Conservation (phyloP, 2,797 vertebrate genomes). For the Pipistrellus kuhlii region DNA sequence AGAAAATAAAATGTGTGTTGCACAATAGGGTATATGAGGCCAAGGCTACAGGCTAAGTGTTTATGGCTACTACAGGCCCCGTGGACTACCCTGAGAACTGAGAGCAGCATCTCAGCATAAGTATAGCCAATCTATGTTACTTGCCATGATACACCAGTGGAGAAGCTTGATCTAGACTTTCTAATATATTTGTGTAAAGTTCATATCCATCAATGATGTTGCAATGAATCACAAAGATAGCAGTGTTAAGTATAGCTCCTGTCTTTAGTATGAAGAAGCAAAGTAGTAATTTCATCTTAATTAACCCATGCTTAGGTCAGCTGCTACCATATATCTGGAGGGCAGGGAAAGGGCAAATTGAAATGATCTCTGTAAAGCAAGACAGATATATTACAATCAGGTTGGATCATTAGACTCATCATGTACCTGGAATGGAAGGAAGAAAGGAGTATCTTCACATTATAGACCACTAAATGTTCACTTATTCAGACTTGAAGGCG, state of each 20-base stretch:
- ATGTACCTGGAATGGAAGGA: background rate
- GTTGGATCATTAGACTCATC: background rate
- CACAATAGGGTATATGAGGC: background rate
- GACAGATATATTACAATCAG: background rate
- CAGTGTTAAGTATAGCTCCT: background rate
- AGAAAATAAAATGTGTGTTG: constrained; percentile 9
- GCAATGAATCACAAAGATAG: background rate
- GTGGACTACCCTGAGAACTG: background rate
- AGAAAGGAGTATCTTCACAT: background rate
- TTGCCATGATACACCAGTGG: background rate
- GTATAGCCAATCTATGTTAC: background rate
- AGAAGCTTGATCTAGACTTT: constrained; percentile 43
- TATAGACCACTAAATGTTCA: background rate
- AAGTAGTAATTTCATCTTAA: constrained; percentile 46
- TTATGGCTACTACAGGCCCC: background rate
- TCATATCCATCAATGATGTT: background rate
- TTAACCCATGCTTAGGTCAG: constrained; percentile 34
- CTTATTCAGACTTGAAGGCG: constrained; percentile 4
- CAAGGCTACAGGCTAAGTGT: background rate
- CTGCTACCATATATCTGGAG: background rate
- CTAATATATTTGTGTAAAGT: constrained; percentile 13
- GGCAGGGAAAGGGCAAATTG: constrained; percentile 47
- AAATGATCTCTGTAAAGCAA: constrained; percentile 31
- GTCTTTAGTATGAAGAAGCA: background rate
- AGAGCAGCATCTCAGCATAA: background rate